A percentile compares a stretch with the other conserved stretches of the same genome.
These are phyloP conservation scores for Martes martes DNA, from an alignment of 2,113 vertebrate genomes.

Conservation along the genomic window DNA sequence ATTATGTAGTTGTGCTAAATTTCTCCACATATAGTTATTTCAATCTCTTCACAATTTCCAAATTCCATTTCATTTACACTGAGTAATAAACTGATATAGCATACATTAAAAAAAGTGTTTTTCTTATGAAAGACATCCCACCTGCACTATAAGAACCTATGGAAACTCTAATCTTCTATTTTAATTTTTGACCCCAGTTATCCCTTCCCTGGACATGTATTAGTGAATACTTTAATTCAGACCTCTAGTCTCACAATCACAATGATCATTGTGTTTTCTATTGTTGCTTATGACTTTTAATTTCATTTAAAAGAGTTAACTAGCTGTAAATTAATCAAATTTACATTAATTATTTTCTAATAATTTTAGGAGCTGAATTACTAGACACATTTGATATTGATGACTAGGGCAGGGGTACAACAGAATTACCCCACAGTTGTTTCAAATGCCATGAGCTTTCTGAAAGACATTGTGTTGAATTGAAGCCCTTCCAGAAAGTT, in stretches of 20 bases:
- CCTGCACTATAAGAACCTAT: background rate
- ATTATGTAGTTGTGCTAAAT: constrained; percentile 67
- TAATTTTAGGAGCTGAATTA: background rate
- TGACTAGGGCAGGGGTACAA: background rate
- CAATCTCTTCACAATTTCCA: constrained; percentile 47
- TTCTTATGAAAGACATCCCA: background rate
- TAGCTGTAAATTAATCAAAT: background rate
- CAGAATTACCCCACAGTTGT: background rate
- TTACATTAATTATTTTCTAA: background rate
- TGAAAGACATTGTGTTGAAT: constrained; percentile 41
- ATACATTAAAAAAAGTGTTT: background rate
- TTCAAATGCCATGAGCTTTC: constrained; percentile 55
- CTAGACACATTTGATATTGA: background rate
- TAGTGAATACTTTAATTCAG: background rate
- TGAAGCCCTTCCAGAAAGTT: constrained; percentile 58
- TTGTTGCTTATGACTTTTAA: background rate
- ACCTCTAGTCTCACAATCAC: background rate
- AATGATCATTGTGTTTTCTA: background rate
- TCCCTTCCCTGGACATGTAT: background rate
- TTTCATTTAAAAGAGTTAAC: background rate
- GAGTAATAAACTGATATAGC: background rate
- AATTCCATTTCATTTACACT: constrained; percentile 48
- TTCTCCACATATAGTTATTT: constrained; percentile 63
- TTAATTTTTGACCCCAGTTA: background rate
- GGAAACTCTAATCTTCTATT: background rate